phyloP scores from a whole-genome alignment of 1,140 invertebrate genomes.

The Mizuhopecten yessoensis region DNA sequence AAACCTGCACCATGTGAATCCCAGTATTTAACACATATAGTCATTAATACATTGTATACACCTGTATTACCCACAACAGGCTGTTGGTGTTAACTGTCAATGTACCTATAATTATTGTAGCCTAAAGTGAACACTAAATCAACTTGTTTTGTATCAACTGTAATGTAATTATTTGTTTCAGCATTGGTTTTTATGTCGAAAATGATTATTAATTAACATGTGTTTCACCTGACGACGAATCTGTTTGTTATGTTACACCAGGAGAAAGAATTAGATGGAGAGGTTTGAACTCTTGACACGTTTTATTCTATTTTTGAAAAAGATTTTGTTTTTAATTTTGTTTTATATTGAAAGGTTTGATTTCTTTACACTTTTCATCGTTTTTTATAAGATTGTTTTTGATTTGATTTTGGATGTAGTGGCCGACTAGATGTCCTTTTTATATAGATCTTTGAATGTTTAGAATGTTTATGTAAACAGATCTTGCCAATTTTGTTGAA shows the following conservation, averaged over 20 bases:
- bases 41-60: not conserved
- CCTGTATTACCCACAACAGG: no score
- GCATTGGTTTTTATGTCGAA: not conserved
- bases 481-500: not conserved
- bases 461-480: not conserved
- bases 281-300: slow-evolving; percentile 57
- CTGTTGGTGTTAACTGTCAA: not conserved
- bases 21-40: not conserved
- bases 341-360: slow-evolving; percentile 65
- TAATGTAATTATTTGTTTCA: not conserved
- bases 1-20: not conserved
- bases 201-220: no score
- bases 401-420: slow-evolving; percentile 35
- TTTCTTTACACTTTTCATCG: slow-evolving; percentile 9
- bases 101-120: not conserved
- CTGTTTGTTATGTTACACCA: slow-evolving; percentile 49
- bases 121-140: no score
- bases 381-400: not conserved
- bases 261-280: slow-evolving; percentile 63
- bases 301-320: no score
- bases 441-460: not conserved
- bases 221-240: not conserved
- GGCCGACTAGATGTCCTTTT: not conserved
- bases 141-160: no score
- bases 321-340: no score